Evolutionary conservation across 2,888 invertebrate species (phyloP).

Genomic region (Cacoxenus indagator): DNA sequence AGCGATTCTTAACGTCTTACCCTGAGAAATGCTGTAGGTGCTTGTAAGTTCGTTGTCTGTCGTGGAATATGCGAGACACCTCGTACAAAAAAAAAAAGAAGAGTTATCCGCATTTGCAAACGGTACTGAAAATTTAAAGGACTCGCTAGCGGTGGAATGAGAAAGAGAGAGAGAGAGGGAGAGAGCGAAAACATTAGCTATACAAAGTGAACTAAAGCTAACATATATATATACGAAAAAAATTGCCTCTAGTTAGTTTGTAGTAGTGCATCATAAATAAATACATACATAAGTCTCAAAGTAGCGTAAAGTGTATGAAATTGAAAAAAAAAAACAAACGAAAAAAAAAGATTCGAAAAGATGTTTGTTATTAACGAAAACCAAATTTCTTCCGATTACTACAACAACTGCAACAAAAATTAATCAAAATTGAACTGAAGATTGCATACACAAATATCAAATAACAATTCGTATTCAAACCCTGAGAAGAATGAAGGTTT

Average conservation of each 20-base stretch:
- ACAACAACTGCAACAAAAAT: neutral
- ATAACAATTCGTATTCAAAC: slow-evolving; percentile 38
- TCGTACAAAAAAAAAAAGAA: too few relatives aligned
- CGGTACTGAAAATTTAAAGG: too few relatives aligned
- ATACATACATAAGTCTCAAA: too few relatives aligned
- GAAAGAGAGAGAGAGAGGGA: neutral
- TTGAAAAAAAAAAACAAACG: neutral
- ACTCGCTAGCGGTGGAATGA: too few relatives aligned
- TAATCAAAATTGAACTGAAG: slow-evolving; percentile 36
- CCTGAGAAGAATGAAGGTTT: slow-evolving; percentile 49
- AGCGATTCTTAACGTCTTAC: too few relatives aligned
- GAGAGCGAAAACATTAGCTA: neutral
- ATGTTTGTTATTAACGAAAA: slow-evolving; percentile 36
- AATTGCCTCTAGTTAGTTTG: neutral
- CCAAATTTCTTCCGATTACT: slow-evolving; percentile 15
- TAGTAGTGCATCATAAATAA: too few relatives aligned
- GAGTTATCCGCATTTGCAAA: too few relatives aligned
- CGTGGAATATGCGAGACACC: too few relatives aligned
- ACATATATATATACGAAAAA: too few relatives aligned
- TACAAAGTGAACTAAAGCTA: too few relatives aligned
- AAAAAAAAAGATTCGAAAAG: slow-evolving; percentile 11
- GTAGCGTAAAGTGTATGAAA: slow-evolving; percentile 1
- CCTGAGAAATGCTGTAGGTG: too few relatives aligned
- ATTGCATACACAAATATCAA: slow-evolving; percentile 38
- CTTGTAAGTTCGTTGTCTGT: too few relatives aligned